Evolutionary conservation across 1,140 invertebrate species (phyloP).

Genomic region (Lerema accius): DNA sequence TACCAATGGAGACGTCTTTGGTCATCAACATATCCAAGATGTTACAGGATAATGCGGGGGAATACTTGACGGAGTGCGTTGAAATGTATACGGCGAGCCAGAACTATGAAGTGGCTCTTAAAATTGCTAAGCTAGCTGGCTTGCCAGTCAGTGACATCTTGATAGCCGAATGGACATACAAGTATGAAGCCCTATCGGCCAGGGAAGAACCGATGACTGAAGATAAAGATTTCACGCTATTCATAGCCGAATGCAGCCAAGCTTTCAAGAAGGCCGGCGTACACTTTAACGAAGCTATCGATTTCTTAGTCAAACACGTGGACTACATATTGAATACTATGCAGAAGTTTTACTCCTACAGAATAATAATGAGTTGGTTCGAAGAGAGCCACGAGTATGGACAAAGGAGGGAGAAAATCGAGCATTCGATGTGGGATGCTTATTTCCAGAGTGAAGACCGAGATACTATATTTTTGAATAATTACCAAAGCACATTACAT

Average conservation of each 20-base stretch:
- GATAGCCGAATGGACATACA: slow-evolving; percentile 80
- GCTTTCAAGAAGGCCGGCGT: slow-evolving; percentile 83
- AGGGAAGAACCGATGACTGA: slow-evolving; percentile 56
- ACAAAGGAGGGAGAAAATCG: slow-evolving; percentile 71
- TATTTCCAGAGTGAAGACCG: slow-evolving; percentile 68
- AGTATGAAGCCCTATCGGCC: slow-evolving; percentile 57
- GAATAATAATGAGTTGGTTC: slow-evolving; percentile 83
- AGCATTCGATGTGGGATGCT: slow-evolving; percentile 82
- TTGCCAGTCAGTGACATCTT: slow-evolving; percentile 80
- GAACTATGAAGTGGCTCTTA: slow-evolving; percentile 83
- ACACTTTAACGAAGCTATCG: slow-evolving; percentile 77
- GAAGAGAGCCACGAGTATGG: slow-evolving; percentile 73
- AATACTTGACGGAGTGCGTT: slow-evolving; percentile 77
- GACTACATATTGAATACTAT: slow-evolving; percentile 72
- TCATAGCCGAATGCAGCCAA: slow-evolving; percentile 83
- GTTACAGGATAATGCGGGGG: slow-evolving; percentile 55
- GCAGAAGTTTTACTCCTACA: slow-evolving; percentile 82
- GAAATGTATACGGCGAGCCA: slow-evolving; percentile 76
- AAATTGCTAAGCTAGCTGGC: slow-evolving; percentile 81
- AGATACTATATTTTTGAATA: slow-evolving; percentile 58
- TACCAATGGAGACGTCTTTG: slow-evolving; percentile 70
- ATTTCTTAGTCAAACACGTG: slow-evolving; percentile 83
- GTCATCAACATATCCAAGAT: slow-evolving; percentile 69
- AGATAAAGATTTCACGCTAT: slow-evolving; percentile 72
- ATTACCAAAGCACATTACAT: slow-evolving; percentile 63